phyloP scores from a whole-genome alignment of 2,113 vertebrate genomes.

The Anseranas semipalmata region DNA sequence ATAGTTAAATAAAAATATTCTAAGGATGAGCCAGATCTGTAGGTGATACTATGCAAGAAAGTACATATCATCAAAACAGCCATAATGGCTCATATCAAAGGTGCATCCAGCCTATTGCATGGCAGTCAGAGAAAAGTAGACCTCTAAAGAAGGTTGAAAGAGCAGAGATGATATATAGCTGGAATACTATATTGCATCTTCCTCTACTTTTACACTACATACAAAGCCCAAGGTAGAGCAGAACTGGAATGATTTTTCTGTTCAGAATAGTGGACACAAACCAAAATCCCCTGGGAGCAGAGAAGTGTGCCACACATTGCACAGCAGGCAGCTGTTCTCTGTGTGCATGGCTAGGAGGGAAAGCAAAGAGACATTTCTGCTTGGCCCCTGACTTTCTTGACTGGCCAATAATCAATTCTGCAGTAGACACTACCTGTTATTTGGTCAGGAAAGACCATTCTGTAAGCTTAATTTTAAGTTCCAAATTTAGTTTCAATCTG shows the following conservation, averaged over 20 bases:
- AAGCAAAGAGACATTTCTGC: neutral
- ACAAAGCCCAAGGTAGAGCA: neutral
- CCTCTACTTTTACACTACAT: neutral
- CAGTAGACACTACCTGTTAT: neutral
- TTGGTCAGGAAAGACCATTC: neutral
- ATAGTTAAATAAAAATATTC: neutral
- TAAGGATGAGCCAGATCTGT: neutral
- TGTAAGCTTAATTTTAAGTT: neutral
- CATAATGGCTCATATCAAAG: neutral
- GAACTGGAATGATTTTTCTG: neutral
- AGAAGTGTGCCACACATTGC: fast-evolving
- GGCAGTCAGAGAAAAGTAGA: neutral
- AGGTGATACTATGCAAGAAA: neutral
- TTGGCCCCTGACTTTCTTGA: neutral
- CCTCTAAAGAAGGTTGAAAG: neutral
- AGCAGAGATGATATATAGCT: neutral
- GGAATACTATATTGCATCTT: neutral
- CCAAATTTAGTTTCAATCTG: neutral
- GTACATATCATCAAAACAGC: neutral
- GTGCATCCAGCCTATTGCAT: neutral
- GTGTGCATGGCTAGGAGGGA: neutral
- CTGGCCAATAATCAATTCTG: neutral
- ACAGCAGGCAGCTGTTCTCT: neutral
- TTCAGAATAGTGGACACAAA: neutral
- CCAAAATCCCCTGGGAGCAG: neutral